Evolutionary conservation across 1,140 invertebrate genomes (phyloP).

Genomic region (Dufourea novaeangliae): DNA sequence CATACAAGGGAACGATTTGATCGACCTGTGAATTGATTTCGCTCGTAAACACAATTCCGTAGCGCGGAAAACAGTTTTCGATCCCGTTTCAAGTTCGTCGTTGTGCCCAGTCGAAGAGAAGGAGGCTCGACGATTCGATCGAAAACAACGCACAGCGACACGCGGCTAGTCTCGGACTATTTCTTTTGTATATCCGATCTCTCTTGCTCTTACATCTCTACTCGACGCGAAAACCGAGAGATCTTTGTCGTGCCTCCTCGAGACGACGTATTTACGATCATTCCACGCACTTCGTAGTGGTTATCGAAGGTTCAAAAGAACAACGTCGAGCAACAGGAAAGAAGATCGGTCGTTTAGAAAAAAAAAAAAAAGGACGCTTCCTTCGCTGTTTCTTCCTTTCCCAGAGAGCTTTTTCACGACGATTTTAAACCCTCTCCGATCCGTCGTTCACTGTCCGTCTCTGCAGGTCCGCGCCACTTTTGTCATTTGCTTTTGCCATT

Average conservation of each 20-base stretch:
- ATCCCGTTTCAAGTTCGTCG: not conserved
- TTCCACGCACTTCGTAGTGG: not conserved
- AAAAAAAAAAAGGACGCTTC: too few relatives aligned
- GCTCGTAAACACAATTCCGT: too few relatives aligned
- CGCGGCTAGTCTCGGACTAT: not conserved
- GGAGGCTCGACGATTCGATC: not conserved
- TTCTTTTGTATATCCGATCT: not conserved
- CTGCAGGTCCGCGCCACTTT: not conserved
- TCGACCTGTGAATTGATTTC: too few relatives aligned
- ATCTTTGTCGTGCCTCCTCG: not conserved
- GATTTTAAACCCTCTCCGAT: not conserved
- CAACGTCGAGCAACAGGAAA: not conserved
- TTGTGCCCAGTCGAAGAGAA: not conserved
- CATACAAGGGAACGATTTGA: too few relatives aligned
- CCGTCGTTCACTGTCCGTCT: not conserved
- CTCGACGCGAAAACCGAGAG: not conserved
- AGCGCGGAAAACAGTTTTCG: not conserved
- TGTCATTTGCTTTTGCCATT: not conserved
- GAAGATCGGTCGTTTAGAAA: too few relatives aligned
- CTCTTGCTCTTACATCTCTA: not conserved
- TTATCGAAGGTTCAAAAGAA: not conserved
- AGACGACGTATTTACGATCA: not conserved
- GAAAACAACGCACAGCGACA: not conserved
- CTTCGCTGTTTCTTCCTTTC: conserved; percentile 17
- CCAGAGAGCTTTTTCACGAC: not conserved